Base-by-base conservation (phyloP, 2,888 invertebrate genomes). In the Bellardia pandia region DNA sequence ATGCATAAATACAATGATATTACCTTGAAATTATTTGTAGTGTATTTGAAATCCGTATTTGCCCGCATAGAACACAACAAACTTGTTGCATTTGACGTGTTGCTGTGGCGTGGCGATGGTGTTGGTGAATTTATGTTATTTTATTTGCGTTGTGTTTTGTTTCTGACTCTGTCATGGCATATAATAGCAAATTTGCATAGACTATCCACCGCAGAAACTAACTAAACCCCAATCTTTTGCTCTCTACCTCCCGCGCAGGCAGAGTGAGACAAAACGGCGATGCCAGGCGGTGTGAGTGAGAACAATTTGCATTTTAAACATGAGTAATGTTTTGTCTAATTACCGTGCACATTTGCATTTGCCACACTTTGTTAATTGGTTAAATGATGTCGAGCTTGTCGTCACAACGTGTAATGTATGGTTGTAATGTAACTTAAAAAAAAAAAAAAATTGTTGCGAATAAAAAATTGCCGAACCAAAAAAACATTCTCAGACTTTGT, bases 281-380 rank as follows among this genome's bases (percentile, higher is more conserved):
- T 53, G 13, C 30, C 16, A 75, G 30, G 45, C 72, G 64, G 8
- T 53, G 13, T 16, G 37, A 75, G 78, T 84, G 72, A 74, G 74
- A 86, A 82, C 82, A 86, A 88, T 86, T 88, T 89, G 82, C 86
- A 83, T 87, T 79, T 87, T 87, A 80, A 85, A 86, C 86, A 88
- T 89, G 87, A 89, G 79, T 88, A 86, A 89, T 88, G 88, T 88
- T 88, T 88, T 86, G 88, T 89, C 89, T 89, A 89, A 89, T 89
- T 89, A 89, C 85, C 88, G 79, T 81, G 86, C 86, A 87, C 86
- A 87, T 85, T 85, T 87, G 84, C 86, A 87, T 85, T 87, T 87
- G 84, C 81, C 84, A 85, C 86, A 87, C 86, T 87, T 87, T 85
- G 86, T 85, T 87, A 87, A 87, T 87, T 87, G 86, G 84, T 87